Percentiles rank a stretch among this genome's conserved stretches.
These are phyloP conservation scores for Spodoptera exigua DNA, from an alignment of 2,888 invertebrate genomes.

Conservation along the genomic window DNA sequence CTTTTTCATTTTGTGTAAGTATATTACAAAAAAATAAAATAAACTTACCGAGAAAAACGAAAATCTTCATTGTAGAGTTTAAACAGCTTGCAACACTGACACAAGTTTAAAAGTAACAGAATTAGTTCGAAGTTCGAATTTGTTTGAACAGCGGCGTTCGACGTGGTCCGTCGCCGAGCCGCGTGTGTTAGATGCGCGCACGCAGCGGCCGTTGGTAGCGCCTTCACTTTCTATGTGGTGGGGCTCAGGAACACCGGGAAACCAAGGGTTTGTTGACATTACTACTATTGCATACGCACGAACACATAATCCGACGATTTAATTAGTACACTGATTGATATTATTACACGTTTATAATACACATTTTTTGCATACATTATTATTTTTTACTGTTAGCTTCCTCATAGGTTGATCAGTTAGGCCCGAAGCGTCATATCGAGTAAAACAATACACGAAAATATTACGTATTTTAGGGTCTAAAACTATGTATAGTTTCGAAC, in stretches of 20 bases:
- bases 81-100: slow-evolving; percentile 75
- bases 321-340: slow-evolving; percentile 33
- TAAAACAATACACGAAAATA: too few species aligned
- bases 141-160: slow-evolving; percentile 76
- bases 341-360: slow-evolving; percentile 7
- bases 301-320: slow-evolving; percentile 43
- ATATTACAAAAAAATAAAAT: slow-evolving; percentile 23
- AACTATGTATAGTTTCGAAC: too few species aligned
- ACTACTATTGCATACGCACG: slow-evolving; percentile 41
- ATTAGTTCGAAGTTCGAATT: slow-evolving; percentile 64
- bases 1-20: slow-evolving; percentile 12
- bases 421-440: too few species aligned
- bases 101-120: slow-evolving; percentile 65
- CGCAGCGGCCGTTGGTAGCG: slow-evolving; percentile 64
- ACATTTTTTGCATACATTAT: slow-evolving; percentile 14
- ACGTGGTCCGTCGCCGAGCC: slow-evolving; percentile 78
- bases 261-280: slow-evolving; percentile 83
- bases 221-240: slow-evolving; percentile 88
- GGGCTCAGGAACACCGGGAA: slow-evolving; percentile 82
- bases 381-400: too few species aligned
- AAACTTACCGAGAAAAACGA: slow-evolving; percentile 81
- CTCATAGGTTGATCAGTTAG: too few species aligned
- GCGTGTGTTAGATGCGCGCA: slow-evolving; percentile 79
- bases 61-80: slow-evolving; percentile 75
- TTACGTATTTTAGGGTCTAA: too few species aligned